These are phyloP conservation scores for Syrrhaptes paradoxus DNA, from an alignment of 2,113 vertebrate species.

Conservation along the genomic window DNA sequence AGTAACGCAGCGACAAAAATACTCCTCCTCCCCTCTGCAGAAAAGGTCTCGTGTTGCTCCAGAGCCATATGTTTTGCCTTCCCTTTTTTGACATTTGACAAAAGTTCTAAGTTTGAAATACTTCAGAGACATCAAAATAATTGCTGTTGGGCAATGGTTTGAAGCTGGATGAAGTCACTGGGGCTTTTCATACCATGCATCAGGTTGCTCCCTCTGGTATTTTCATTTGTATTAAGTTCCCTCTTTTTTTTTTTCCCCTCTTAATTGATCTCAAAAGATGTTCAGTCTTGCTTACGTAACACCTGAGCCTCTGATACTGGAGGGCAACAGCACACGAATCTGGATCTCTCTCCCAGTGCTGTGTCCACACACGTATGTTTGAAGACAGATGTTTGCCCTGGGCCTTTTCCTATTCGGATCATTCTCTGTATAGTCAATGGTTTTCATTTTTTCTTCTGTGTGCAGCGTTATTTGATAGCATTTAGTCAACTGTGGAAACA, in stretches of 20 bases:
- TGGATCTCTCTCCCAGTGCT: neutral
- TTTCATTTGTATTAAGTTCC: neutral
- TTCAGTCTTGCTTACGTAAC: neutral
- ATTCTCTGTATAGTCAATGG: neutral
- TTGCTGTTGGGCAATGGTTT: neutral
- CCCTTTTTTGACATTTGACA: neutral
- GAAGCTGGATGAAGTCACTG: neutral
- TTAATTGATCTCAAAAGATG: neutral
- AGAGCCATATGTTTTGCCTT: neutral
- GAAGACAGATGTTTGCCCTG: neutral
- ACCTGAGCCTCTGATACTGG: neutral
- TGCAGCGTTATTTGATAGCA: neutral
- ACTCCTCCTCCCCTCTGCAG: neutral
- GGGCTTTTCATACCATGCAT: neutral
- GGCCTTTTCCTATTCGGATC: neutral
- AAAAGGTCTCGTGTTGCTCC: neutral
- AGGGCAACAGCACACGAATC: neutral
- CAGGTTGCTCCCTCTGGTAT: neutral
- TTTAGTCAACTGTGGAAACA: neutral
- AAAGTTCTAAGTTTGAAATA: neutral
- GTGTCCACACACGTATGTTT: rapidly evolving
- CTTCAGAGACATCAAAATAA: neutral
- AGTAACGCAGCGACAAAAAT: neutral
- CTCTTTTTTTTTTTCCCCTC: neutral
- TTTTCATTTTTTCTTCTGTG: neutral